These are phyloP conservation scores for Rutilus rutilus DNA, from an alignment of 2,113 vertebrate genomes.

Conservation along the genomic window DNA sequence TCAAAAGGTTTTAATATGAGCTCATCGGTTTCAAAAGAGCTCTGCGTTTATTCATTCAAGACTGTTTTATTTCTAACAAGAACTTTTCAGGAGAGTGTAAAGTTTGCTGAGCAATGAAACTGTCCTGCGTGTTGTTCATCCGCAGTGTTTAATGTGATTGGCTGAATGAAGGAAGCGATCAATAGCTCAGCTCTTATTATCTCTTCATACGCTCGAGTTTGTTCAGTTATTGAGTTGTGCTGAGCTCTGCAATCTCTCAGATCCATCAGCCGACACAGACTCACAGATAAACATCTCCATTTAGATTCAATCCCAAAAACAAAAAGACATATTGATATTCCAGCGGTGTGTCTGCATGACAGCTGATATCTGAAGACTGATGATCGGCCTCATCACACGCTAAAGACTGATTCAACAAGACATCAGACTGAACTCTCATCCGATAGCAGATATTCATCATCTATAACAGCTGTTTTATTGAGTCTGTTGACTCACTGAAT, in stretches of 20 bases:
- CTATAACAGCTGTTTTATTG: not conserved
- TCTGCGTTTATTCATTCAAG: not conserved
- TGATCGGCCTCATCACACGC: not conserved
- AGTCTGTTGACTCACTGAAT: not conserved
- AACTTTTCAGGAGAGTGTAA: not conserved
- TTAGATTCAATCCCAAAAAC: conserved; percentile 1
- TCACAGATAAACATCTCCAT: not conserved
- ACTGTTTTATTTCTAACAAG: not conserved
- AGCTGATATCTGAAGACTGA: not conserved
- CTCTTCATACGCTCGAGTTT: not conserved
- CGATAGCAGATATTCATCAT: not conserved
- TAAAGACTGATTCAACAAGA: not conserved
- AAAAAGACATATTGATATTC: conserved; percentile 14
- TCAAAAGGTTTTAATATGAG: not conserved
- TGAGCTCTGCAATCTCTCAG: not conserved
- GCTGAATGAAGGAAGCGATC: conserved; percentile 10
- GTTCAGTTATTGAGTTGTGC: conserved; percentile 14
- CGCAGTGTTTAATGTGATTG: not conserved
- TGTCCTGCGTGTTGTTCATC: conserved; percentile 29
- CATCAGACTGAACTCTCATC: not conserved
- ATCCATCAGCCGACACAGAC: not conserved
- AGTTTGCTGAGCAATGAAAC: not conserved
- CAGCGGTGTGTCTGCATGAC: not conserved
- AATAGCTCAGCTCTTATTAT: not conserved
- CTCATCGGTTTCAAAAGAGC: not conserved